These are phyloP conservation scores for Copidosoma floridanum DNA, from an alignment of 1,140 invertebrate genomes.

Conservation along the genomic window DNA sequence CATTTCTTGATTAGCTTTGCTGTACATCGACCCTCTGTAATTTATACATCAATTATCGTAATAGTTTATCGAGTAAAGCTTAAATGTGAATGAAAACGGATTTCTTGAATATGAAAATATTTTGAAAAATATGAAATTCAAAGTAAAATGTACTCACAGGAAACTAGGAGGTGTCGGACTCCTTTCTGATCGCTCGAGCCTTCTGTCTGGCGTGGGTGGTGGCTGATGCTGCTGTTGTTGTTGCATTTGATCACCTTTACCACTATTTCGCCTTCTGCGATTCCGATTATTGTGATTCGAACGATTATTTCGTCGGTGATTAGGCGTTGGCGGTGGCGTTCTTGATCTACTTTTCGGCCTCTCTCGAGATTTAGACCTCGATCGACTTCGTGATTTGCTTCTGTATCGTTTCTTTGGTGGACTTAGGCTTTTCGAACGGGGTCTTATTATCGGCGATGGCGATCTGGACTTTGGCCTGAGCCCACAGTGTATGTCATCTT, in stretches of 20 bases:
- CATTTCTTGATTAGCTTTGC: constrained; percentile 58
- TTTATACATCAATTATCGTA: background rate
- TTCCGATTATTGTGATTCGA: constrained; percentile 44
- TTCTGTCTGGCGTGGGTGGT: constrained; percentile 35
- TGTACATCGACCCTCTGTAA: constrained; percentile 53
- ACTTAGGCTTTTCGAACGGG: constrained; percentile 69
- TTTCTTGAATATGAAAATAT: background rate
- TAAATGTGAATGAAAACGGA: no score
- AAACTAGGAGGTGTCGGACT: constrained; percentile 81
- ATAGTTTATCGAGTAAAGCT: constrained; percentile 1
- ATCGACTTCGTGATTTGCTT: constrained; percentile 61
- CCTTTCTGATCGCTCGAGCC: constrained; percentile 54
- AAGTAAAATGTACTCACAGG: constrained; percentile 65
- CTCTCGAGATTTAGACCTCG: constrained; percentile 54
- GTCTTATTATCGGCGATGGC: constrained; percentile 67
- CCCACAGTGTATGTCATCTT: constrained; percentile 75
- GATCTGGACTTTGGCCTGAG: constrained; percentile 70
- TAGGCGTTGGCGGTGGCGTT: constrained; percentile 58
- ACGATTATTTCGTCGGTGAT: constrained; percentile 42
- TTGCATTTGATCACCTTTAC: constrained; percentile 36
- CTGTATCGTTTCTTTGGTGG: constrained; percentile 72
- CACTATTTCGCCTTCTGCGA: constrained; percentile 50
- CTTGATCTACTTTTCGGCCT: constrained; percentile 57
- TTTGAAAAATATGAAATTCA: no score
- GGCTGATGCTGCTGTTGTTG: background rate